These are phyloP conservation scores for Daubentonia madagascariensis DNA, from an alignment of 2,113 vertebrate species.

Conservation along the genomic window DNA sequence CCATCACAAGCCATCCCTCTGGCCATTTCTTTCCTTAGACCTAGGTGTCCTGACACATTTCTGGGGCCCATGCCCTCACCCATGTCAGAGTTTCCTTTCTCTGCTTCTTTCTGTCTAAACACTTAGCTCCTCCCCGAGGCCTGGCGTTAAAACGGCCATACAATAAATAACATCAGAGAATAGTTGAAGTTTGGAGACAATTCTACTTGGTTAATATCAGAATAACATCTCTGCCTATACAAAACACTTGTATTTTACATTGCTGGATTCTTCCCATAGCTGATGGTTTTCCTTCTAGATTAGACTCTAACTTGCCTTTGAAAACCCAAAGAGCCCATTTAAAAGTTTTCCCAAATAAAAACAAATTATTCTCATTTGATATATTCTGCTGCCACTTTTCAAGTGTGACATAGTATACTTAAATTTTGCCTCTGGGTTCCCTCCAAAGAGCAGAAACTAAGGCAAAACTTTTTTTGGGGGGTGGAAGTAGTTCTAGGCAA, in stretches of 20 bases:
- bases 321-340: neutral
- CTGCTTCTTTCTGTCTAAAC: neutral
- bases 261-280: neutral
- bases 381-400: neutral
- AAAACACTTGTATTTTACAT: neutral
- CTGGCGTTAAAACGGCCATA: neutral
- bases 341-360: neutral
- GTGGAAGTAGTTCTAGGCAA: neutral
- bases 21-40: neutral
- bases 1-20: neutral
- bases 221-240: neutral
- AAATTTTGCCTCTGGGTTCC: neutral
- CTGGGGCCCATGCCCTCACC: neutral
- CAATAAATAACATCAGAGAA: neutral
- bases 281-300: neutral
- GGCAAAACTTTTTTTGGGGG: neutral
- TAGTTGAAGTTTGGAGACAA: neutral
- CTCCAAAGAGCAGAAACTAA: neutral
- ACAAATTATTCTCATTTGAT: neutral
- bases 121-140: neutral
- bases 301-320: neutral
- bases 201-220: neutral
- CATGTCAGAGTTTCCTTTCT: neutral
- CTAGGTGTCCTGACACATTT: neutral
- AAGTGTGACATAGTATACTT: neutral